A percentile compares a stretch with the other conserved stretches of the same genome.
Conservation (phyloP, 2,888 invertebrate genomes). For the Serripes groenlandicus region DNA sequence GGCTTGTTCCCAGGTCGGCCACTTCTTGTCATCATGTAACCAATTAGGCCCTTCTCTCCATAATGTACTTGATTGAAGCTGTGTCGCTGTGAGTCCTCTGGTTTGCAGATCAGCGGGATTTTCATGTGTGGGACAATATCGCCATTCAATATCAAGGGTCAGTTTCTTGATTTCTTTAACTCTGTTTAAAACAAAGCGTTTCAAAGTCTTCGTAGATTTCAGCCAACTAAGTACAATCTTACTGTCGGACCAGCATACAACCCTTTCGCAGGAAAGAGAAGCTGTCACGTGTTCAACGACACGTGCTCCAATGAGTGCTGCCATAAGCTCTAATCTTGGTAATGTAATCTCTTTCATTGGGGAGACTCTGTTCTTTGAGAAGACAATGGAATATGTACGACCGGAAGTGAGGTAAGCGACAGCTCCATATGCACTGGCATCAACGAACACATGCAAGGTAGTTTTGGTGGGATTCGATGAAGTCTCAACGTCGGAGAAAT, state of each 20-base stretch:
- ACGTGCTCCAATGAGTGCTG: slow-evolving; percentile 18
- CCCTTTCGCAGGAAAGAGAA: background rate
- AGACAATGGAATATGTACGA: background rate
- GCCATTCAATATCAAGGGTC: background rate
- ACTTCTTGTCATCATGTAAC: slow-evolving; percentile 4
- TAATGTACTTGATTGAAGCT: background rate
- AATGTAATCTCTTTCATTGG: slow-evolving; percentile 41
- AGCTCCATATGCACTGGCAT: too few species aligned
- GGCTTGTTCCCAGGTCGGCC: slow-evolving; percentile 19
- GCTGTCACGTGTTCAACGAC: slow-evolving; percentile 7
- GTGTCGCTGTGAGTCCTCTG: slow-evolving; percentile 6
- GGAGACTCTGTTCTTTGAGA: slow-evolving; percentile 39
- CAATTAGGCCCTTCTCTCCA: slow-evolving; percentile 11
- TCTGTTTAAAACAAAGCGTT: slow-evolving; percentile 18
- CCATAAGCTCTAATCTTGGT: slow-evolving; percentile 42
- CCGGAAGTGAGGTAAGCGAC: background rate
- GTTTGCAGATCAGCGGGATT: slow-evolving; percentile 33
- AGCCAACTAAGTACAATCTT: slow-evolving; percentile 29
- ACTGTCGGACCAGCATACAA: slow-evolving; percentile 28
- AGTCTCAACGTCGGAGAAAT: background rate
- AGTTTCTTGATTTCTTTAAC: slow-evolving; percentile 17
- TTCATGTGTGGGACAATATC: slow-evolving; percentile 26
- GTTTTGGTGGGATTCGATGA: background rate
- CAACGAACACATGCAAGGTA: slow-evolving; percentile 13
- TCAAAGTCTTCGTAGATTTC: background rate